Evolutionary conservation across 2,113 vertebrate species (phyloP), one percentile per base, ranked within the genome.

Genomic region (Nothocercus nigrocapillus): DNA sequence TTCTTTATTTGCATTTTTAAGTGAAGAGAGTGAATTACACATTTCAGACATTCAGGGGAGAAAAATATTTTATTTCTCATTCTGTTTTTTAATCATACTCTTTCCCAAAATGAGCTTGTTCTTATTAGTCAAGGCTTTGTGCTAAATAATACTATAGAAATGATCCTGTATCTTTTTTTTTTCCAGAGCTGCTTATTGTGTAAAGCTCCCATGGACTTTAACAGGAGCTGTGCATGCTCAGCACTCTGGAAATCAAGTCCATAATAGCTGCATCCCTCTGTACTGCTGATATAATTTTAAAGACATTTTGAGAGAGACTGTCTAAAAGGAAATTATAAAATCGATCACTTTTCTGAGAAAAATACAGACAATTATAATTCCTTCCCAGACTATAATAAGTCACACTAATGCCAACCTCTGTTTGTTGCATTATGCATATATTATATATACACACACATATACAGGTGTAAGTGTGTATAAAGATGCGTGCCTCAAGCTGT

Each of bases 1-100:
- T 85, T 93, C 49, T 93, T 85, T 74, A 74, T 94, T 93, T 87
- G 69, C 77, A 93, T 96, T 97, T 97, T 96, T 96, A 90, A 97
- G 95, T 96, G 49, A 95, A 21, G 62, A 88, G 68, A 95, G 70
- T 92, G 80, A 89, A 81, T 72, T 44, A 53, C 22, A 21, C 11
- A 45, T 82, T 95, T 94, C 34, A 36, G 42, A 91, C 80, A 67
- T 19, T 53, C 58, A 76, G 38, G 24, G 34, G 92, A 44, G 24
- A 86, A 85, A 69, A 72, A 32, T 3, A 7, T 81, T 92, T 90
- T 49, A 19, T 85, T 54, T 94, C 79, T 79, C 10, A 51, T 58
- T 25, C n/a, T 4, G 3, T 44, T 84, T 93, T 36, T 74, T 51
- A 61, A 34, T 61, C 25, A 7, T 62, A 5, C 2, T 49, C 7